Percentiles rank a stretch among this genome's conserved stretches.
Evolutionary conservation across 2,797 vertebrate genomes (phyloP).

Genomic region (Chaunax sp.): DNA sequence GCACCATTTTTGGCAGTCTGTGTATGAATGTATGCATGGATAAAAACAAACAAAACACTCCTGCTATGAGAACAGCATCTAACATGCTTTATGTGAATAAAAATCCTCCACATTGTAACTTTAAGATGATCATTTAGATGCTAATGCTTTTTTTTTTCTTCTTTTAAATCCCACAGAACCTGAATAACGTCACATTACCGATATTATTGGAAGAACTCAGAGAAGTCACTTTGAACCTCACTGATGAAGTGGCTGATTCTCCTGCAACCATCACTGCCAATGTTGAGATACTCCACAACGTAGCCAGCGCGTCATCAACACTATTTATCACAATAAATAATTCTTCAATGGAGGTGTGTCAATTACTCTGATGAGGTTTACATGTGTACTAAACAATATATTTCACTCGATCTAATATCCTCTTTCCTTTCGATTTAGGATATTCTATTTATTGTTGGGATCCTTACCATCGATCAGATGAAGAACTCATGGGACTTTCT

Average conservation of each 20-base stretch:
- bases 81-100: no score
- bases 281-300: constrained; percentile 75
- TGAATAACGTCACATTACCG: constrained; percentile 53
- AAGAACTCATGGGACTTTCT: constrained; percentile 70
- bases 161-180: constrained; percentile 32
- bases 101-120: no score
- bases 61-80: no score
- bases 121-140: no score
- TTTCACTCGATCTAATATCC: not conserved
- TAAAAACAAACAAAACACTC: no score
- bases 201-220: constrained; percentile 54
- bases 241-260: not conserved
- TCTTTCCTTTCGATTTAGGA: constrained; percentile 73
- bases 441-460: constrained; percentile 78
- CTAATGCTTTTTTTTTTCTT: not conserved
- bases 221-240: accelerated
- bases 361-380: accelerated
- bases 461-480: constrained; percentile 59
- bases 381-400: not conserved
- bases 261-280: constrained; percentile 74
- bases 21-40: not conserved
- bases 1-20: no score
- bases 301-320: constrained; percentile 72
- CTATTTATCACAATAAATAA: not conserved
- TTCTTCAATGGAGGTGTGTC: constrained; percentile 59